Evolutionary conservation across 1,140 invertebrate genomes (phyloP).

Genomic region (Paraescarpia echinospica): DNA sequence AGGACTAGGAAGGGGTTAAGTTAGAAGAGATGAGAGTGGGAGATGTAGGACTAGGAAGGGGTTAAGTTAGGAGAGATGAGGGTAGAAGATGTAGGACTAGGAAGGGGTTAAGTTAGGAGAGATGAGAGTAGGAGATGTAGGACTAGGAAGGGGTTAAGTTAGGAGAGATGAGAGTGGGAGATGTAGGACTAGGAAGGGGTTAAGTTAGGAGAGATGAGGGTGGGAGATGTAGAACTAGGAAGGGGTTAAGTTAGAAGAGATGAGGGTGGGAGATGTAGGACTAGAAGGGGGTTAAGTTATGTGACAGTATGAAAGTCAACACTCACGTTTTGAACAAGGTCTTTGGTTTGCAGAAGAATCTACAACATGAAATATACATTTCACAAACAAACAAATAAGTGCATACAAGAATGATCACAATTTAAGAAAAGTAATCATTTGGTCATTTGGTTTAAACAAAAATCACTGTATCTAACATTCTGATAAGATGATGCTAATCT

Average conservation of each 20-base stretch:
- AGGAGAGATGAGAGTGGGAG: too few relatives aligned
- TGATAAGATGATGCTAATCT: background rate
- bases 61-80: too few relatives aligned
- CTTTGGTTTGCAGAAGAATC: conserved; percentile 29
- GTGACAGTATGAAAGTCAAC: background rate
- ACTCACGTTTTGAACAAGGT: conserved; percentile 24
- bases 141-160: too few relatives aligned
- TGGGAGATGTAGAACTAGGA: too few relatives aligned
- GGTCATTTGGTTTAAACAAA: background rate
- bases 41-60: too few relatives aligned
- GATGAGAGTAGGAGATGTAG: too few relatives aligned
- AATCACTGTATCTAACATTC: background rate
- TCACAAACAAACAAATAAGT: background rate
- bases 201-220: too few relatives aligned
- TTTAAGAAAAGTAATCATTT: background rate
- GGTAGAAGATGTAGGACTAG: too few relatives aligned
- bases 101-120: too few relatives aligned
- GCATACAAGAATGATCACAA: background rate
- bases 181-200: too few relatives aligned
- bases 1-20: too few relatives aligned
- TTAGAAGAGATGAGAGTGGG: too few relatives aligned
- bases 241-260: background rate
- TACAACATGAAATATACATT: conserved; percentile 6
- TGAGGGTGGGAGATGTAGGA: background rate
- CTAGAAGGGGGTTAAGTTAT: background rate